Evolutionary conservation across 2,888 invertebrate genomes (phyloP).

Genomic region (Pristionchus mayeri): DNA sequence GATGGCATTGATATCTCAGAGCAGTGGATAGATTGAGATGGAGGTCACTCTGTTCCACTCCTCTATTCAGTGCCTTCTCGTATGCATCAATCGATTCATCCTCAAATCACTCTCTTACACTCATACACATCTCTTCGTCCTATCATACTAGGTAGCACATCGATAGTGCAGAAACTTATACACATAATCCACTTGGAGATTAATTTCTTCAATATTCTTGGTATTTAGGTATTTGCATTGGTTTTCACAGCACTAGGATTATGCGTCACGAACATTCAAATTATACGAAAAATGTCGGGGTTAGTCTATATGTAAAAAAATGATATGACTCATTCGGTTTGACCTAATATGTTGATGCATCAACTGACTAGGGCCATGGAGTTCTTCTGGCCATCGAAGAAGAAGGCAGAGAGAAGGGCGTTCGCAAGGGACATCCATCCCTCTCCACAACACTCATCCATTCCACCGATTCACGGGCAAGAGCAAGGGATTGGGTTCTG

Average conservation of each 20-base stretch:
- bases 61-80: neutral
- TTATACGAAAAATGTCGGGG: no score
- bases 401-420: constrained; percentile 3
- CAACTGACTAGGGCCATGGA: neutral
- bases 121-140: neutral
- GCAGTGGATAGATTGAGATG: constrained; percentile 42
- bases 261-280: no score
- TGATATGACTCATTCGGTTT: no score
- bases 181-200: no score
- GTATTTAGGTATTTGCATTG: no score
- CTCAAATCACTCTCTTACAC: neutral
- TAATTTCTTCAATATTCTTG: no score
- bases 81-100: constrained; percentile 6
- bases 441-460: neutral
- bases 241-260: no score
- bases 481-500: neutral
- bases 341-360: no score
- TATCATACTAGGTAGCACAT: no score
- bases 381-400: constrained; percentile 42
- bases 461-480: constrained; percentile 10
- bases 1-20: constrained; percentile 29
- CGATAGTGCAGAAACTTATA: no score
- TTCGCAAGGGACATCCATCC: constrained; percentile 12
- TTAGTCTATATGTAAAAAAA: no score
- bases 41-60: constrained; percentile 20